Percentiles rank a stretch among this genome's conserved stretches.
Conservation (phyloP, 2,888 invertebrate species). For the Pandemis corylana region DNA sequence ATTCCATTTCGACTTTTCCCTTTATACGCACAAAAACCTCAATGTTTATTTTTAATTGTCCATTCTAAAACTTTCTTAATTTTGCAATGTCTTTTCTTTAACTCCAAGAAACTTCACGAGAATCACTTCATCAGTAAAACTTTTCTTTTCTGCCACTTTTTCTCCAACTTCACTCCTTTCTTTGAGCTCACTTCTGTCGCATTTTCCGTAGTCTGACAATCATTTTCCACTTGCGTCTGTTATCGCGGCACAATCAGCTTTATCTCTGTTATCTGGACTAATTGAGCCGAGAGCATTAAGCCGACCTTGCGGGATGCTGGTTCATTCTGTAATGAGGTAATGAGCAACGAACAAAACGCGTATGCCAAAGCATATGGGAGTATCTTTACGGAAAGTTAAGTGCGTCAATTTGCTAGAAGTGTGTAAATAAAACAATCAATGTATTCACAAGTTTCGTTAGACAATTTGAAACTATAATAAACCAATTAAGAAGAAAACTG, state of each 20-base stretch:
- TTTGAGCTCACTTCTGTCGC: neutral
- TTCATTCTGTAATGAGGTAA: conserved; percentile 47
- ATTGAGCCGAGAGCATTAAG: conserved; percentile 52
- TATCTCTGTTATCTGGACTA: conserved; percentile 57
- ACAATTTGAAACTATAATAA: too few relatives aligned
- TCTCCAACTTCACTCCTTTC: neutral
- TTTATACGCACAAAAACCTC: neutral
- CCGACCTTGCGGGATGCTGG: conserved; percentile 56
- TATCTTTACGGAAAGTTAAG: too few relatives aligned
- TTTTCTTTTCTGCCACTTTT: neutral
- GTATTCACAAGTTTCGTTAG: too few relatives aligned
- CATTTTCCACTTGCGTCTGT: conserved; percentile 38
- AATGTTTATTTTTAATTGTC: neutral
- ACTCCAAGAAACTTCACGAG: too few relatives aligned
- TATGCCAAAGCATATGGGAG: too few relatives aligned
- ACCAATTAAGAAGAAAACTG: too few relatives aligned
- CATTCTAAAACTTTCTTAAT: too few relatives aligned
- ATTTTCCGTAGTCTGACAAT: conserved; percentile 15
- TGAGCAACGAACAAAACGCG: neutral
- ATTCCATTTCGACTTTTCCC: conserved; percentile 48
- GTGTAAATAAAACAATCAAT: too few relatives aligned
- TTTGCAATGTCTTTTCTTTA: too few relatives aligned
- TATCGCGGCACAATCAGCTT: conserved; percentile 47
- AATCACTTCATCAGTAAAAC: neutral
- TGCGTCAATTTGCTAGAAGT: too few relatives aligned